Conservation (phyloP, 2,797 vertebrate species). For the Lagocephalus sceleratus region DNA sequence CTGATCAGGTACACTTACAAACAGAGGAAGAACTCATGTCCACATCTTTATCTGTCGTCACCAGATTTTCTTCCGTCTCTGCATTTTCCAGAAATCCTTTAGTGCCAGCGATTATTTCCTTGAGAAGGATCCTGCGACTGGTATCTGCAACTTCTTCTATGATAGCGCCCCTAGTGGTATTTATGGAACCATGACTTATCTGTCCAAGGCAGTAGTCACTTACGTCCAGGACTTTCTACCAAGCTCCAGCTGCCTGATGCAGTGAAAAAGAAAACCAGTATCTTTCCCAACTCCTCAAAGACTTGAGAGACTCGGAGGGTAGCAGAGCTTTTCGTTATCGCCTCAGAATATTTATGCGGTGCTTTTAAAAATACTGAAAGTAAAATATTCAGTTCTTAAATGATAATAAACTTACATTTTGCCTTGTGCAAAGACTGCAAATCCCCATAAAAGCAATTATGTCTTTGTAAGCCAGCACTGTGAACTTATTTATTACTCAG, state of each 20-base stretch:
- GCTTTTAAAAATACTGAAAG: slow-evolving; percentile 19
- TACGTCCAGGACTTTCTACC: slow-evolving; percentile 93
- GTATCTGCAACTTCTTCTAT: slow-evolving; percentile 94
- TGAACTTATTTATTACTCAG: slow-evolving; percentile 42
- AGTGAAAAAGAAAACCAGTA: slow-evolving; percentile 62
- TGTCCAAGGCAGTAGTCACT: slow-evolving; percentile 88
- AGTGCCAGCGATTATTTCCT: slow-evolving; percentile 85
- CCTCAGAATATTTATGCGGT: slow-evolving; percentile 14
- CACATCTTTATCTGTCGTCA: not conserved
- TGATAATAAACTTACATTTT: slow-evolving; percentile 1
- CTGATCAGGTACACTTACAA: slow-evolving; percentile 84
- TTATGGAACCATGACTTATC: slow-evolving; percentile 96
- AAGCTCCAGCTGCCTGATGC: slow-evolving; percentile 89
- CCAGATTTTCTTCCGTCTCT: not conserved
- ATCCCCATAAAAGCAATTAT: slow-evolving; percentile 7
- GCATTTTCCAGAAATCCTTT: slow-evolving; percentile 77
- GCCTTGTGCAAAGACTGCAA: slow-evolving; percentile 17
- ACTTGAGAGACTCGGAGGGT: slow-evolving; percentile 13
- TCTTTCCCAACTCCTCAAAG: not conserved
- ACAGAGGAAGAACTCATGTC: not conserved
- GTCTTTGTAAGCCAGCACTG: slow-evolving; percentile 6
- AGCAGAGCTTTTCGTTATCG: slow-evolving; percentile 14
- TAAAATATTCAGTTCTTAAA: slow-evolving; percentile 5
- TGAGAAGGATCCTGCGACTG: slow-evolving; percentile 87
- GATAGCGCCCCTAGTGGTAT: slow-evolving; percentile 96